Evolutionary conservation across 2,113 vertebrate species (phyloP), one percentile per base, ranked within the genome.

Genomic region (Asarcornis scutulata): DNA sequence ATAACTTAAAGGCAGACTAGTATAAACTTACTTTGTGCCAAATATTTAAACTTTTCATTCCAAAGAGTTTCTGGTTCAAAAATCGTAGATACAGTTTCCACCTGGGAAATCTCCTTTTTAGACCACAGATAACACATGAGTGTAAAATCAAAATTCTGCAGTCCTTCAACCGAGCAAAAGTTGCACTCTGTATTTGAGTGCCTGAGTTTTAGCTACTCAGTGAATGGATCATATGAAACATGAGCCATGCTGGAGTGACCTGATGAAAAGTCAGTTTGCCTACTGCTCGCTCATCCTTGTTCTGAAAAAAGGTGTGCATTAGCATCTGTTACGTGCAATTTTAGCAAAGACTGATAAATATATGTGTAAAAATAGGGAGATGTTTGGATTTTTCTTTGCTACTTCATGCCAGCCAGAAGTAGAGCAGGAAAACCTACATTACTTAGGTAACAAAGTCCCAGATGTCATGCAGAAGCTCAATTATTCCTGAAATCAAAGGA

Each of bases 1-100:
- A 83, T 96, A 96, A 94, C 88, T 96, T 94, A 96, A 97, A 96
- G 83, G 90, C 93, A 95, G 73, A 87, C 91, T 96, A 86, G 88
- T 96, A 91, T 89, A 97, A 96, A 95, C 83, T 92, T 86, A 72
- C 59, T 91, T 89, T 95, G 91, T 95, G 88, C 91, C 95, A 96
- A 96, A 91, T 94, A 97, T 77, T 96, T 90, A 91, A 89, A 68
- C 80, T 95, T 88, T 89, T 96, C 74, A 93, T 89, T 95, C 84
- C 89, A 86, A 91, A 91, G 83, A 86, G 86, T 93, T 95, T 93
- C 91, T 92, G 68, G 32, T 94, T 95, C 86, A 89, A 94, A 96
- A 94, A 73, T 83, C 91, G 32, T 89, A 95, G 84, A 63, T 89
- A 96, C 82, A 90, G 74, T 96, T 94, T 95, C 95, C 89, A 86